Conservation (phyloP, 2,888 invertebrate genomes). For the Eupithecia subfuscata region DNA sequence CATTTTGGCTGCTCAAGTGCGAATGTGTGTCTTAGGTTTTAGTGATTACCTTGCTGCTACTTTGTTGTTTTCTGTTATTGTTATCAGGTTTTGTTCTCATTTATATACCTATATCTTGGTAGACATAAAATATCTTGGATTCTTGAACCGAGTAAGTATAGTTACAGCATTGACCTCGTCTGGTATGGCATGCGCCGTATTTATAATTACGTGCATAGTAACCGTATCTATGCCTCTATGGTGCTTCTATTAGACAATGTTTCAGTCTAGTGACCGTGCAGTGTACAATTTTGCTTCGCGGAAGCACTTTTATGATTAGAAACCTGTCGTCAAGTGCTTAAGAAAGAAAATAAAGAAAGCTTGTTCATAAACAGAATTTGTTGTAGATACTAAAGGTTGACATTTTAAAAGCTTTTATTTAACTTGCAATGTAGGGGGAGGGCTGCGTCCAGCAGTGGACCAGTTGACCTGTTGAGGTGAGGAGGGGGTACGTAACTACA, state of each 20-base stretch:
- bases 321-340: constrained; percentile 21
- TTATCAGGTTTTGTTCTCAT: not conserved
- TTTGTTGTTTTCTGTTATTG: not conserved
- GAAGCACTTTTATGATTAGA: constrained; percentile 38
- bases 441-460: too few species aligned
- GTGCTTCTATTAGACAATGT: constrained; percentile 50
- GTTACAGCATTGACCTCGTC: not conserved
- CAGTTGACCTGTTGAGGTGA: too few species aligned
- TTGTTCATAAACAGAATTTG: not conserved
- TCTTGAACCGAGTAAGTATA: not conserved
- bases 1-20: not conserved
- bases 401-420: too few species aligned
- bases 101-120: not conserved
- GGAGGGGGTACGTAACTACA: too few species aligned
- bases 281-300: constrained; percentile 61
- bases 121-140: not conserved
- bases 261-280: constrained; percentile 70
- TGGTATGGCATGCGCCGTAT: constrained; percentile 3
- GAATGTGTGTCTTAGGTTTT: not conserved
- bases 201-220: not conserved
- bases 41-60: not conserved
- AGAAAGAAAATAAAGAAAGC: too few species aligned
- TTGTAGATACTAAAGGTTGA: not conserved
- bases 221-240: constrained; percentile 1
- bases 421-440: too few species aligned